Evolutionary conservation across 2,888 invertebrate species (phyloP).

Genomic region (Erynnis tages): DNA sequence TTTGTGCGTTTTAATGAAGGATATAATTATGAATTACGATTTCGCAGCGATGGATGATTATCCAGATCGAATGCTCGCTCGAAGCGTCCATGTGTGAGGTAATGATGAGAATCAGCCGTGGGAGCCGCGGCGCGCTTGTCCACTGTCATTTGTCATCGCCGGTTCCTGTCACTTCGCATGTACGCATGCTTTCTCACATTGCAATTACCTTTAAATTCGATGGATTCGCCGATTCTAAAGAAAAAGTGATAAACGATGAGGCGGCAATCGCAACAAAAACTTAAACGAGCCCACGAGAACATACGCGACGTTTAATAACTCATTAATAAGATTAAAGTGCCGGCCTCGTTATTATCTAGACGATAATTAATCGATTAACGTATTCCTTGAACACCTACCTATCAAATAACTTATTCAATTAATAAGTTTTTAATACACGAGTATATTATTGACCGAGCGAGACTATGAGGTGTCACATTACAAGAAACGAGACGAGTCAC

Average conservation of each 20-base stretch:
- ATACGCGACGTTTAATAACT: constrained; percentile 18
- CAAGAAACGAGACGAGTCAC: constrained; percentile 49
- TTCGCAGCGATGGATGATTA: constrained; percentile 38
- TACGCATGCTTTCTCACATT: constrained; percentile 68
- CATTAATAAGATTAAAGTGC: constrained; percentile 19
- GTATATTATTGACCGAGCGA: constrained; percentile 36
- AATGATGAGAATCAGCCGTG: constrained; percentile 66
- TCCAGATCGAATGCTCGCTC: constrained; percentile 41
- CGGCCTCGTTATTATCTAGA: constrained; percentile 27
- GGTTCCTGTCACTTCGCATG: constrained; percentile 64
- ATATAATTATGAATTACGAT: constrained; percentile 38
- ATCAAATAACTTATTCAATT: constrained; percentile 41
- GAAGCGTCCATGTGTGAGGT: constrained; percentile 40
- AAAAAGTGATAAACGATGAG: constrained; percentile 55
- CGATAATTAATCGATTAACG: constrained; percentile 34
- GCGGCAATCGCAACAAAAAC: constrained; percentile 21
- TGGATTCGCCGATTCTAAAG: constrained; percentile 62
- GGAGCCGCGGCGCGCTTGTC: constrained; percentile 50
- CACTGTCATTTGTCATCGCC: constrained; percentile 74
- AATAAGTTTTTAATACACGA: constrained; percentile 34
- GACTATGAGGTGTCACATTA: constrained; percentile 58
- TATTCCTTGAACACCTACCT: constrained; percentile 30
- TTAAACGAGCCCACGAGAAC: constrained; percentile 12
- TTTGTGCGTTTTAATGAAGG: constrained; percentile 13
- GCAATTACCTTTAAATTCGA: constrained; percentile 69